Evolutionary conservation across 2,113 vertebrate species (phyloP), one percentile per base, ranked within the genome.

Genomic region (Callionymus lyra): DNA sequence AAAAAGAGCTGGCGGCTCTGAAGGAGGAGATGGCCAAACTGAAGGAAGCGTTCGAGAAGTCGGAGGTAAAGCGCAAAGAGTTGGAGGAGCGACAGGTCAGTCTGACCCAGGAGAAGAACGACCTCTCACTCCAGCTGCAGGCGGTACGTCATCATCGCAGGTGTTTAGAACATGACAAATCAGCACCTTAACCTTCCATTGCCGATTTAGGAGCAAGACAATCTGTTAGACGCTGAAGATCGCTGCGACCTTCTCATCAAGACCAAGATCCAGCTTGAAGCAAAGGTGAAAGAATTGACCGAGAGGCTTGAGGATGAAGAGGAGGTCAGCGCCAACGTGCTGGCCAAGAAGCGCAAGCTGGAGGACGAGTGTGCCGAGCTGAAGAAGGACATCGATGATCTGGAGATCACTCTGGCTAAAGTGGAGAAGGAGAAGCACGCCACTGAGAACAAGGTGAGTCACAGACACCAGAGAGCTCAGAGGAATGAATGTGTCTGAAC

Each of bases 341-440:
- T 92, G 0, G 84, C 86, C 38, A 93, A 90, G 72, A 90, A 85
- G 32, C 87, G 88, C 39, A 95, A 94, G 65, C 85, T 96, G 64
- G 92, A 97, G 54, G 93, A 95, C 1, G 92, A 96, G 50, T 90
- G 90, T 38, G 70, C 88, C 0, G 93, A 95, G 67, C 83, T 96
- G 47, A 97, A 95, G 79, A 96, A 91, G 59, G 93, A 97, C 76
- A 93, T 94, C 0, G 93, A 97, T 6, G 93, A 97, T 47, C 74
- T 97, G 39, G 93, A 96, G 75, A 73, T 92, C 72, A 95, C 92
- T 0, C 74, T 96, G 77, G 90, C 90, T 68, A 96, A 96, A 69
- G 87, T 93, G 47, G 92, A 97, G 76, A 96, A 95, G 58, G 93
- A 96, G 74, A 97, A 96, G 59, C 92, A 94, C 2, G 91, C 93